Evolutionary conservation across 2,113 vertebrate species (phyloP).

Genomic region (Menidia beryllina): DNA sequence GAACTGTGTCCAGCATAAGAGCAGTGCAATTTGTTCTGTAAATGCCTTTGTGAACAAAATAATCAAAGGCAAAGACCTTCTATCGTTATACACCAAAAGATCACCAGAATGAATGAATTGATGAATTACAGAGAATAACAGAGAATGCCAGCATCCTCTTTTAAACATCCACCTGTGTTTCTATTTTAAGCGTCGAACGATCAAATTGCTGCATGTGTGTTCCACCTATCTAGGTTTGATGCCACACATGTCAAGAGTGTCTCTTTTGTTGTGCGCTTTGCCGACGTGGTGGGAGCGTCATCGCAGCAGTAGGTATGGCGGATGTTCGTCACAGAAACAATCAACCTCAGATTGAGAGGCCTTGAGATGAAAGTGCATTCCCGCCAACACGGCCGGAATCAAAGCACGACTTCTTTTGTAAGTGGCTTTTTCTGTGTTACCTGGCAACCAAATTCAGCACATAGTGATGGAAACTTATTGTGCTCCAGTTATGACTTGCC

Average conservation of each 20-base stretch:
- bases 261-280: conserved; percentile 2
- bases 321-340: conserved; percentile 18
- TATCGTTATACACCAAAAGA: no score
- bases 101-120: no score
- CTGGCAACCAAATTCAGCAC: conserved; percentile 37
- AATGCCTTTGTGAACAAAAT: no score
- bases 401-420: conserved; percentile 47
- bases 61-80: no score
- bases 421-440: conserved; percentile 25
- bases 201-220: no score
- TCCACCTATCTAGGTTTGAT: background rate
- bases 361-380: conserved; percentile 48
- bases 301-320: conserved; percentile 20
- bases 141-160: no score
- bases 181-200: no score
- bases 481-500: background rate
- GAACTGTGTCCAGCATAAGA: no score
- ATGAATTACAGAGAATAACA: no score
- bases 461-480: background rate
- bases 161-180: no score
- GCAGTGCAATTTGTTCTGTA: no score
- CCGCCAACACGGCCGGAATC: conserved; percentile 25
- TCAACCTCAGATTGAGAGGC: conserved; percentile 18
- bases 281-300: conserved; percentile 20
- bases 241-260: conserved; percentile 15